These are phyloP conservation scores for Epizoanthus stellaris DNA, from an alignment of 92 coral and sea anemone species.

Conservation along the genomic window DNA sequence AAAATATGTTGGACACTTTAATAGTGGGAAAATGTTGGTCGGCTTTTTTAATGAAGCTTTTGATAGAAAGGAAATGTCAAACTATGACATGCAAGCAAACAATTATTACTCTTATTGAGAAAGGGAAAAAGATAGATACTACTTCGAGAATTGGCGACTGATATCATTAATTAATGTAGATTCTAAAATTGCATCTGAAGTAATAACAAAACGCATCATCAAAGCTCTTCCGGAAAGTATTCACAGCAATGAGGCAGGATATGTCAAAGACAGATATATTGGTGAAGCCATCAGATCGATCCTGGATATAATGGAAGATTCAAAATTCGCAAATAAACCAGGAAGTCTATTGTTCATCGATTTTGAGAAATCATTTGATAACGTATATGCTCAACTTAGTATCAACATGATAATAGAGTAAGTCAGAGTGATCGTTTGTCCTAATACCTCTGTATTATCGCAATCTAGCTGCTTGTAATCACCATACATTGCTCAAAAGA, in stretches of 20 bases:
- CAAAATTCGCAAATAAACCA: background rate
- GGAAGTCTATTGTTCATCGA: background rate
- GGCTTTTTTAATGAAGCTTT: background rate
- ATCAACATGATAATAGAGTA: background rate
- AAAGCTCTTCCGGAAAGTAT: too few species aligned
- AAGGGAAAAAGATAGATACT: conserved; percentile 19
- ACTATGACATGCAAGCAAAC: conserved; percentile 10
- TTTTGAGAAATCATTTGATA: background rate
- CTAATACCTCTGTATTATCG: background rate
- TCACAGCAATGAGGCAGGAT: too few species aligned
- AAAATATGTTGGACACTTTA: conserved; percentile 21
- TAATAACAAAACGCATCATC: too few species aligned
- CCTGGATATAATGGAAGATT: conserved; percentile 27
- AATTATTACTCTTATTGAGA: background rate
- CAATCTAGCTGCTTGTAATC: background rate
- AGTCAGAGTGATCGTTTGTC: conserved; percentile 29
- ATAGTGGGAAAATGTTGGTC: background rate
- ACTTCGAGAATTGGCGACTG: conserved; percentile 19
- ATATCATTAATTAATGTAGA: background rate
- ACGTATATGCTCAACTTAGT: background rate
- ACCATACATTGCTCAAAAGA: background rate
- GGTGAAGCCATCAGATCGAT: conserved; percentile 24
- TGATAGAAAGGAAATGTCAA: conserved; percentile 23
- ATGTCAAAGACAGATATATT: background rate
- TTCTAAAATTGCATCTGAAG: too few species aligned